Percentiles rank a stretch among this genome's conserved stretches.
phyloP scores from a whole-genome alignment of 2,888 invertebrate genomes.

The Lasioglossum lativentre region DNA sequence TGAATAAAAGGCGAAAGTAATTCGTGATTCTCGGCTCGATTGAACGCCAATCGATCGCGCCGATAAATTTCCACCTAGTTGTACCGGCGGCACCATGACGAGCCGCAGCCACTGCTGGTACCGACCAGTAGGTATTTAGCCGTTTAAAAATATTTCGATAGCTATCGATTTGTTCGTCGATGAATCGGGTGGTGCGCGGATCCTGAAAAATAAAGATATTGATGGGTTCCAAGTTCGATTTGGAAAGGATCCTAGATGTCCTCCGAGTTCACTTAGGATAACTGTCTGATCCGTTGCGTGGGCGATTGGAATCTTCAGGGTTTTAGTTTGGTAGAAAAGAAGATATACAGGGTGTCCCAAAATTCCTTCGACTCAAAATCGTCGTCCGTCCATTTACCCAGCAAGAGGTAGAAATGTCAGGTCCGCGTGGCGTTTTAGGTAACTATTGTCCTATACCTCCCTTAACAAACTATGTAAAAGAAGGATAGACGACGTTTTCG shows the following conservation, averaged over 20 bases:
- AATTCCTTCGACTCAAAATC: no score
- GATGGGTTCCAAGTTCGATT: neutral
- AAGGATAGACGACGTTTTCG: no score
- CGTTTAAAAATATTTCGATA: neutral
- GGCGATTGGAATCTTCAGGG: neutral
- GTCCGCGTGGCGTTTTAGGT: no score
- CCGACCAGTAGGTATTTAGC: neutral
- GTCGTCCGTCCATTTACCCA: no score
- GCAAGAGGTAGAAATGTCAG: no score
- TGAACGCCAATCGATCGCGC: slow-evolving; percentile 23
- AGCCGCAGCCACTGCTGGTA: neutral
- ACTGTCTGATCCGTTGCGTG: neutral
- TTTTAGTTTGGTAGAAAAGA: neutral
- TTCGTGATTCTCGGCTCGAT: slow-evolving; percentile 30
- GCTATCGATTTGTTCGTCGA: neutral
- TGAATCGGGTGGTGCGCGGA: neutral
- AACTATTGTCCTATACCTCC: no score
- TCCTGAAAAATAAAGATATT: neutral
- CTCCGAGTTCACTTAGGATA: neutral
- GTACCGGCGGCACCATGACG: neutral
- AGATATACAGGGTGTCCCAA: no score
- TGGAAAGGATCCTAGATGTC: neutral
- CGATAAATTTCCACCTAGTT: slow-evolving; percentile 2
- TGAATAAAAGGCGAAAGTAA: slow-evolving; percentile 49
- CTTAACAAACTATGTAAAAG: no score